These are phyloP conservation scores for Aquatica leii DNA, from an alignment of 2,888 invertebrate genomes.

Conservation along the genomic window DNA sequence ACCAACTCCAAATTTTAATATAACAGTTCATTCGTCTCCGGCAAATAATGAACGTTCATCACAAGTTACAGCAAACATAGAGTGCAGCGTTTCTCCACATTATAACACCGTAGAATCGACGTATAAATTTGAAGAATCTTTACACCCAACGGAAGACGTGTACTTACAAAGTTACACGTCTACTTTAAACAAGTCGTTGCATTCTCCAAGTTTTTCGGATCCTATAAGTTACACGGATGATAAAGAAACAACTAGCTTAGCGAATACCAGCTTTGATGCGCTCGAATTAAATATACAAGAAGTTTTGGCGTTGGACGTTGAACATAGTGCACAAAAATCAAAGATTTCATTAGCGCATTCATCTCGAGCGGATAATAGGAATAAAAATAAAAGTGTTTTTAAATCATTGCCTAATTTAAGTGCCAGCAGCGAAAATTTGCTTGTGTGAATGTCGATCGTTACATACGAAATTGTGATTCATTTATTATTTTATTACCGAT, in stretches of 20 bases:
- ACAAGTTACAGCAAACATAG: conserved; percentile 72
- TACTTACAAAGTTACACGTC: conserved; percentile 35
- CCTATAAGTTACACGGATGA: conserved; percentile 25
- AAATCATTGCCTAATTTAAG: conserved; percentile 77
- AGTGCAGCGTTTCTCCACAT: conserved; percentile 62
- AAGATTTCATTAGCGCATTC: conserved; percentile 51
- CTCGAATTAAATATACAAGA: conserved; percentile 59
- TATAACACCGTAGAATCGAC: conserved; percentile 52
- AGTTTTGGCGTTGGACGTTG: conserved; percentile 64
- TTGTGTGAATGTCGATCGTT: conserved; percentile 57
- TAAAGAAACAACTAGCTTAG: conserved; percentile 39
- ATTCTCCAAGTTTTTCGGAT: conserved; percentile 24
- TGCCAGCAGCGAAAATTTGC: conserved; percentile 71
- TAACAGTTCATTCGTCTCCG: conserved; percentile 45
- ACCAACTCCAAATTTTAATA: conserved; percentile 67
- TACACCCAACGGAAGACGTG: conserved; percentile 28
- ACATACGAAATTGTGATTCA: conserved; percentile 31
- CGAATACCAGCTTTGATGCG: conserved; percentile 60
- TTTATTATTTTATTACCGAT: conserved; percentile 22
- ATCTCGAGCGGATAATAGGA: conserved; percentile 51
- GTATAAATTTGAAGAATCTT: conserved; percentile 53
- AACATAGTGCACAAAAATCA: conserved; percentile 55
- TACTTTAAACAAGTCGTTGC: conserved; percentile 26
- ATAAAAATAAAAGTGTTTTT: conserved; percentile 59
- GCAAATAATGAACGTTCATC: conserved; percentile 55